Conservation (phyloP, 2,888 invertebrate species). For the Noctua janthe region DNA sequence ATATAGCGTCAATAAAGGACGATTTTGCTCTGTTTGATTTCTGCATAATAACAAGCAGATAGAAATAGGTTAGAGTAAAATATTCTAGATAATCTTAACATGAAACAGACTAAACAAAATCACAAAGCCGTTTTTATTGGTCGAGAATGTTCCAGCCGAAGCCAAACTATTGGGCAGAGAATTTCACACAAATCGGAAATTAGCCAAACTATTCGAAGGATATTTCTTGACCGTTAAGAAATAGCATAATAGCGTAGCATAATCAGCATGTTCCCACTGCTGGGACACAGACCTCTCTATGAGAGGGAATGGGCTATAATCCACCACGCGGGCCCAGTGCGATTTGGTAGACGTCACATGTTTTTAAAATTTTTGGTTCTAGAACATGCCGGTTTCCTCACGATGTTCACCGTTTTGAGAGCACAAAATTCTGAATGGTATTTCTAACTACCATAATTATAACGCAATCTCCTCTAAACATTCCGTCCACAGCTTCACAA, state of each 20-base stretch:
- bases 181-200: not conserved
- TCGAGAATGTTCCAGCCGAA: not conserved
- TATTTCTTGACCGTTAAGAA: not conserved
- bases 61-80: not conserved
- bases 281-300: no score
- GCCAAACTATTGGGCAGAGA: not conserved
- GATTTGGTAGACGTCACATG: no score
- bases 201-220: not conserved
- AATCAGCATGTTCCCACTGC: no score
- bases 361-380: no score
- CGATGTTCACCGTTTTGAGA: no score
- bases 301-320: no score
- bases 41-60: not conserved
- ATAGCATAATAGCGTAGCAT: no score
- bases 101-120: not conserved
- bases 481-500: slow-evolving; percentile 26
- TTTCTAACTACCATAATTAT: not conserved
- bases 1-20: not conserved
- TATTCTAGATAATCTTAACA: not conserved
- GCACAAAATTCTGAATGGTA: not conserved
- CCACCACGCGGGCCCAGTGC: no score
- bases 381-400: no score
- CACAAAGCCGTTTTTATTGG: no score
- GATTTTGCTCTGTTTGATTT: no score
- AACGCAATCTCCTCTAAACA: slow-evolving; percentile 29